Conservation (phyloP, 2,113 vertebrate genomes). For the Neodon shergylaensis region DNA sequence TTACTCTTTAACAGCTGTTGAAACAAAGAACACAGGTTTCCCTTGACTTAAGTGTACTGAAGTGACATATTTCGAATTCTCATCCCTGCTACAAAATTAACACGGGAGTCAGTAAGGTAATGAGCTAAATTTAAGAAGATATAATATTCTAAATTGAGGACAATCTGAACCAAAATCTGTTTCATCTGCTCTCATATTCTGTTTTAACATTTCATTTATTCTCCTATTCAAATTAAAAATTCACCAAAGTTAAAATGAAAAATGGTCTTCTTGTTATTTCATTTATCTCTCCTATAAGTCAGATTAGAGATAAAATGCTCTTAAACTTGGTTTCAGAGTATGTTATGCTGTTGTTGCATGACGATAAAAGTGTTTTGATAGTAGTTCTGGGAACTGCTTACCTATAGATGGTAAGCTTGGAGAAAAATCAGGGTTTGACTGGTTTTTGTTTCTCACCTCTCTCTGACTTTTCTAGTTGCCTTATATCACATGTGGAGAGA, state of each 20-base stretch:
- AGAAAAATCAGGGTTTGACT: background rate
- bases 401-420: background rate
- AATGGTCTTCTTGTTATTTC: background rate
- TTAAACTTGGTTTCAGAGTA: background rate
- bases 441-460: background rate
- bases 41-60: slow-evolving; percentile 46
- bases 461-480: background rate
- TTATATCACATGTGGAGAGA: background rate
- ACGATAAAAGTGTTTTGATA: background rate
- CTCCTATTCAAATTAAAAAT: background rate
- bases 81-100: slow-evolving; percentile 1
- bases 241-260: background rate
- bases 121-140: background rate
- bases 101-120: background rate
- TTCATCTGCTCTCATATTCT: background rate
- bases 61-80: background rate
- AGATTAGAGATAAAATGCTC: background rate
- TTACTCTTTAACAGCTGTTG: background rate
- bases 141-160: background rate
- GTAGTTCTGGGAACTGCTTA: background rate
- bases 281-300: background rate
- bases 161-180: background rate
- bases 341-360: background rate
- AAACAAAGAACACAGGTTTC: background rate
- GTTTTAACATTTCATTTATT: background rate